Evolutionary conservation across 2,113 vertebrate species (phyloP).

Genomic region (Xiphorhynchus elegans): DNA sequence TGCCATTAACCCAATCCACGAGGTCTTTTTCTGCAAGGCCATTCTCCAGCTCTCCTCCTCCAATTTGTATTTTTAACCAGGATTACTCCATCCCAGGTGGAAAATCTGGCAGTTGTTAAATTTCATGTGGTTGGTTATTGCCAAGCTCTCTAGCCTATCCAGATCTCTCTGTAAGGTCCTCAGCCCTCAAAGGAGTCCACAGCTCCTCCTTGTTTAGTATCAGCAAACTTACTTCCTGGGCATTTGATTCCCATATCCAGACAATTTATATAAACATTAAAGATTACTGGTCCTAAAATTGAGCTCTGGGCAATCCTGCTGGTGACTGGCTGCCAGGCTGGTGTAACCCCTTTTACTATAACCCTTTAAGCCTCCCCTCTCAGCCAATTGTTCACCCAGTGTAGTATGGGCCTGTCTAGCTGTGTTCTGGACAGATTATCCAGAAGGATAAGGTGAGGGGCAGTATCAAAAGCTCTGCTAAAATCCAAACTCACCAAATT

Average conservation of each 20-base stretch:
- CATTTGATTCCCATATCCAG: background rate
- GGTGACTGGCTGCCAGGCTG: background rate
- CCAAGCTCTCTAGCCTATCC: background rate
- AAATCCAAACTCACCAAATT: background rate
- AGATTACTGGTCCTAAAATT: background rate
- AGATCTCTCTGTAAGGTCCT: background rate
- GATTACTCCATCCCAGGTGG: rapidly evolving
- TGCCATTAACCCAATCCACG: rapidly evolving
- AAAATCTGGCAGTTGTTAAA: background rate
- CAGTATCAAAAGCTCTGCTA: background rate
- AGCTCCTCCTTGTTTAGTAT: background rate
- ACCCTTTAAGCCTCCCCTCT: rapidly evolving
- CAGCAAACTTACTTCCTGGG: background rate
- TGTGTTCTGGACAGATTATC: background rate
- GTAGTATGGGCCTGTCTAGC: background rate
- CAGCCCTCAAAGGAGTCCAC: background rate
- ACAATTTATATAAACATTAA: background rate
- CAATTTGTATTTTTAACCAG: background rate
- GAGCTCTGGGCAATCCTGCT: background rate
- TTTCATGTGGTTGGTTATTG: background rate
- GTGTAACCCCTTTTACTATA: background rate
- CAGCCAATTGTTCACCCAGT: background rate
- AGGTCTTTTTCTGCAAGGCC: background rate
- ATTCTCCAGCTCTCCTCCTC: background rate
- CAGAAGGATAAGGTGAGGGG: background rate